Evolutionary conservation across 2,113 vertebrate genomes (phyloP).

Genomic region (Eptesicus fuscus): DNA sequence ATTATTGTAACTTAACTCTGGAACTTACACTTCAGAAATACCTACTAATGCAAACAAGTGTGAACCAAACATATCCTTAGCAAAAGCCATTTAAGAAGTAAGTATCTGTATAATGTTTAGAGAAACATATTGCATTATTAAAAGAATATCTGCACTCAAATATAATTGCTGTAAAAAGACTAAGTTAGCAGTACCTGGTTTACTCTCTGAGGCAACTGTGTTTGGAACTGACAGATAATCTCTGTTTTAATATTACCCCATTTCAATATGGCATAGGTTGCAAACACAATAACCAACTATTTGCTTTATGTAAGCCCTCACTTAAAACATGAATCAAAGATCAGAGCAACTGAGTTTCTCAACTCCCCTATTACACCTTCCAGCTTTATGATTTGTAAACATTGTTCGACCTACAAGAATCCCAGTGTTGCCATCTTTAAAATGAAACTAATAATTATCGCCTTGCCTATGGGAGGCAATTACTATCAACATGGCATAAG

Average conservation of each 20-base stretch:
- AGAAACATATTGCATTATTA: constrained; percentile 51
- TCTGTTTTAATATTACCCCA: constrained; percentile 27
- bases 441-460: neutral
- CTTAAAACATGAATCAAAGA: constrained; percentile 24
- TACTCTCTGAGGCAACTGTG: constrained; percentile 16
- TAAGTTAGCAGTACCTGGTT: constrained; percentile 34
- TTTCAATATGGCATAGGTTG: constrained; percentile 46
- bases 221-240: constrained; percentile 44
- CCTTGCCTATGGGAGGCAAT: neutral
- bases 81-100: constrained; percentile 14
- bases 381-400: neutral
- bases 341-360: neutral
- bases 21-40: constrained; percentile 19
- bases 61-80: neutral
- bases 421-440: neutral
- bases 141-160: constrained; percentile 36
- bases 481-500: neutral
- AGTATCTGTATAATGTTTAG: constrained; percentile 46
- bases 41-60: neutral
- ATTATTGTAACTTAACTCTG: neutral
- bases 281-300: constrained; percentile 39
- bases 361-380: neutral
- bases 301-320: constrained; percentile 15
- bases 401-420: neutral
- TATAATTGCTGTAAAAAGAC: constrained; percentile 43